phyloP scores from a whole-genome alignment of 2,113 vertebrate species.

The Heloderma charlesbogerti region DNA sequence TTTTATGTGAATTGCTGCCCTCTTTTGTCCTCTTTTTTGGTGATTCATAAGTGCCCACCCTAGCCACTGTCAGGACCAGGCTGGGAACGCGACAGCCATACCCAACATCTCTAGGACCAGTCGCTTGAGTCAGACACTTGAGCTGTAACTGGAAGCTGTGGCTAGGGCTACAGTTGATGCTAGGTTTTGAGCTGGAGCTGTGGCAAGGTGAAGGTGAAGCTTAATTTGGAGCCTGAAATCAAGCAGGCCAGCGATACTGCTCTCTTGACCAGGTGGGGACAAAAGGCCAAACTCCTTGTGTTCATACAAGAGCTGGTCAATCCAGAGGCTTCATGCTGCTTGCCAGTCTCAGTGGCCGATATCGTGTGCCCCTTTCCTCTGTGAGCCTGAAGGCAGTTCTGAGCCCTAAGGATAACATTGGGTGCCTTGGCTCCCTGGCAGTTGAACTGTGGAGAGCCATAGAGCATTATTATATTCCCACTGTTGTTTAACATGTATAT shows the following conservation, averaged over 20 bases:
- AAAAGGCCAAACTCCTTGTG: neutral
- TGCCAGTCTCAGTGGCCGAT: neutral
- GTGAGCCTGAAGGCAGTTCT: too few relatives aligned
- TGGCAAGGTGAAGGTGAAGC: neutral
- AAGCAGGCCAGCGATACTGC: neutral
- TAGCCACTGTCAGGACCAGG: neutral
- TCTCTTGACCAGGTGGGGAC: neutral
- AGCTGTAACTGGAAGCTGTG: neutral
- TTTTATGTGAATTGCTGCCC: too few relatives aligned
- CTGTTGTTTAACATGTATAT: too few relatives aligned
- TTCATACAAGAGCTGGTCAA: neutral
- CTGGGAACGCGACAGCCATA: neutral
- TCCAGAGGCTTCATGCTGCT: neutral
- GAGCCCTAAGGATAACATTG: neutral
- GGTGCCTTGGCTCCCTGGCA: too few relatives aligned
- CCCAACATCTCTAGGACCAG: neutral
- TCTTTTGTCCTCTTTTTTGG: too few relatives aligned
- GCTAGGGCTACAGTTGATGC: neutral
- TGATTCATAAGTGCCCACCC: too few relatives aligned
- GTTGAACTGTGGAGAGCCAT: too few relatives aligned
- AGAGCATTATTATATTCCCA: too few relatives aligned
- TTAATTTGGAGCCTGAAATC: neutral
- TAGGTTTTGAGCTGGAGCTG: neutral
- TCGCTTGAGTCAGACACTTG: neutral
- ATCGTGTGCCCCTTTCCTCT: neutral